Evolutionary conservation across 2,888 invertebrate genomes (phyloP).

Genomic region (Chymomyza amoena): DNA sequence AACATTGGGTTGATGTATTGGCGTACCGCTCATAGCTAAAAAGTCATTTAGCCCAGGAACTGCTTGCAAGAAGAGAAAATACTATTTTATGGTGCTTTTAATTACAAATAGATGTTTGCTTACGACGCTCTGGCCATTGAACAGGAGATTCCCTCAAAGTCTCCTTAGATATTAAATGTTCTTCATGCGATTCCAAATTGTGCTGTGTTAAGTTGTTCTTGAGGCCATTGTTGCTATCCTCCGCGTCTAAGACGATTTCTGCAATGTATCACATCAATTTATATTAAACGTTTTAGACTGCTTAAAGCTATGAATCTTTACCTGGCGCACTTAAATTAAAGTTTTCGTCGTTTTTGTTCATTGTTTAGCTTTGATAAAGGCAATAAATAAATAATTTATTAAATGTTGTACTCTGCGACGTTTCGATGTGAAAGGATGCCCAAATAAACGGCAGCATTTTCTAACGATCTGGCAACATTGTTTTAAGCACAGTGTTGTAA

Average conservation of each 20-base stretch:
- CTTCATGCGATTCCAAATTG: slow-evolving; percentile 79
- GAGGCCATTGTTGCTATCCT: slow-evolving; percentile 8
- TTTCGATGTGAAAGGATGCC: not conserved
- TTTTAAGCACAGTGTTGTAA: not conserved
- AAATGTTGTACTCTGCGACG: too few relatives aligned
- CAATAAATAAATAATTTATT: too few relatives aligned
- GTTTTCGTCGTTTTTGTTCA: too few relatives aligned
- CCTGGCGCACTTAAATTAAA: slow-evolving; percentile 40
- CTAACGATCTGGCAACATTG: not conserved
- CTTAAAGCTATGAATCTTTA: slow-evolving; percentile 1
- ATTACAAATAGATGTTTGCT: slow-evolving; percentile 74
- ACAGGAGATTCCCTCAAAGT: slow-evolving; percentile 95
- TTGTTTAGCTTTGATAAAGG: too few relatives aligned
- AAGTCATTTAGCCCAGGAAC: slow-evolving; percentile 95
- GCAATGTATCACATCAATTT: not conserved
- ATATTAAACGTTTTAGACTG: not conserved
- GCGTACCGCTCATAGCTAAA: slow-evolving; percentile 83
- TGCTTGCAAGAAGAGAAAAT: slow-evolving; percentile 69
- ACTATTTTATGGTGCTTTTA: not conserved
- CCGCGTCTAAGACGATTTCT: slow-evolving; percentile 46
- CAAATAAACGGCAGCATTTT: not conserved
- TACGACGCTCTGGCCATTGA: slow-evolving; percentile 97
- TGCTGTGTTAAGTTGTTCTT: not conserved
- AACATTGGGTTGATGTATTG: slow-evolving; percentile 80
- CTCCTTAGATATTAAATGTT: slow-evolving; percentile 91